Percentiles rank a stretch among this genome's conserved stretches.
Conservation (phyloP, 2,113 vertebrate species). For the Heptranchias perlo region DNA sequence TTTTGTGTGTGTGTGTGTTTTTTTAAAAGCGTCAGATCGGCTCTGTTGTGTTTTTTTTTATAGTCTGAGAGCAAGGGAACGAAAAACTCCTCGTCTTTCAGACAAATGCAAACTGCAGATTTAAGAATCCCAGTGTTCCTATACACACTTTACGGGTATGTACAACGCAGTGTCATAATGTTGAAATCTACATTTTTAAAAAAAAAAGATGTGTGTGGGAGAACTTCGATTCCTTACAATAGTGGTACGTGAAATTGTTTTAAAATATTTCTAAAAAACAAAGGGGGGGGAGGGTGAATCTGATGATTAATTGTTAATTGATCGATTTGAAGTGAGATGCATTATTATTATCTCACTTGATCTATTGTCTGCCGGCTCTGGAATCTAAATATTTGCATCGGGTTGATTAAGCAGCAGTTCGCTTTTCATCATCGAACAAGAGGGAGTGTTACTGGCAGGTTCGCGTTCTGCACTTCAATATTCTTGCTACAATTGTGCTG, state of each 20-base stretch:
- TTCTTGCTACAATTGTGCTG: neutral
- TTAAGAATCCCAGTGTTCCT: neutral
- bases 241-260: neutral
- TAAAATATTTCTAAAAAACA: too few relatives aligned
- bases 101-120: constrained; percentile 6
- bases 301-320: neutral
- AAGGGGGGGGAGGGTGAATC: neutral
- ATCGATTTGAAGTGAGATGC: neutral
- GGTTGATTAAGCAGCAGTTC: neutral
- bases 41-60: neutral
- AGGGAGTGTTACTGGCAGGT: neutral
- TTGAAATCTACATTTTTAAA: neutral
- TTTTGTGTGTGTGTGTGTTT: neutral
- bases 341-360: neutral
- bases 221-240: neutral
- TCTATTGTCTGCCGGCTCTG: neutral
- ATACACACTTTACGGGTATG: neutral
- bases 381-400: neutral
- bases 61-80: neutral
- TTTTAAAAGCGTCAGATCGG: neutral
- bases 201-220: neutral
- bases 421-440: neutral
- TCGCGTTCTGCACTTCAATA: neutral
- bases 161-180: neutral
- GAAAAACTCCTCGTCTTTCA: neutral